These are phyloP conservation scores for Acronicta aceris DNA, from an alignment of 2,888 invertebrate species.

Conservation along the genomic window DNA sequence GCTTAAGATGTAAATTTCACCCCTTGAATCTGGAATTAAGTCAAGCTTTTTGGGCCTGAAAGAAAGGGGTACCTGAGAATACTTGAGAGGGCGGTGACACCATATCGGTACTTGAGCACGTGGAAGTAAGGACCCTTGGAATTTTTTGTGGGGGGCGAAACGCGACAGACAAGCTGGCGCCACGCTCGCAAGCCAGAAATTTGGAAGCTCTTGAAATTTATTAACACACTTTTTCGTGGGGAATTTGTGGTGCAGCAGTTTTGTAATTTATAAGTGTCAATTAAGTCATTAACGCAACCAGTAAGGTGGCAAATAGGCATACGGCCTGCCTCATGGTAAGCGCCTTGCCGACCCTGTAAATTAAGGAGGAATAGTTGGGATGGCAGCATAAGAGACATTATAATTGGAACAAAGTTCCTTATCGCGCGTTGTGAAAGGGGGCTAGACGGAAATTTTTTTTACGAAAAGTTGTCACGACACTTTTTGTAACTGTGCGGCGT, in stretches of 20 bases:
- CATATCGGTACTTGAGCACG: slow-evolving; percentile 66
- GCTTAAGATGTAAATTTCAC: slow-evolving; percentile 50
- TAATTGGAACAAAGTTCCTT: too few species aligned
- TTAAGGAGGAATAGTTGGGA: too few species aligned
- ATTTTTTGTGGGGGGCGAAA: slow-evolving; percentile 35
- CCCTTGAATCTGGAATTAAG: slow-evolving; percentile 59
- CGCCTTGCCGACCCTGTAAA: too few species aligned
- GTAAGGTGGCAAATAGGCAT: too few species aligned
- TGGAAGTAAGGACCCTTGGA: slow-evolving; percentile 45
- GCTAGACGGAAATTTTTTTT: too few species aligned
- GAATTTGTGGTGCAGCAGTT: neutral
- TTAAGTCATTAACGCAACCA: too few species aligned
- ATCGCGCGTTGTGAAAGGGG: too few species aligned
- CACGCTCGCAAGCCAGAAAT: slow-evolving; percentile 25
- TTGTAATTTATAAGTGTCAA: neutral
- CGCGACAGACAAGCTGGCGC: slow-evolving; percentile 41
- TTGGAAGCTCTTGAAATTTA: slow-evolving; percentile 32
- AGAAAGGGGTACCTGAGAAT: slow-evolving; percentile 51
- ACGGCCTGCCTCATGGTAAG: too few species aligned
- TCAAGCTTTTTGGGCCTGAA: slow-evolving; percentile 61
- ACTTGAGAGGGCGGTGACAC: slow-evolving; percentile 48
- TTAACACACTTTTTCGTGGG: slow-evolving; percentile 20
- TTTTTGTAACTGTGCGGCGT: too few species aligned
- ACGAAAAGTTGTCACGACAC: too few species aligned
- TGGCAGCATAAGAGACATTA: too few species aligned